A percentile compares a stretch with the other conserved stretches of the same genome.
Evolutionary conservation across 1,140 invertebrate species (phyloP).

Genomic region (Palaemon carinicauda): DNA sequence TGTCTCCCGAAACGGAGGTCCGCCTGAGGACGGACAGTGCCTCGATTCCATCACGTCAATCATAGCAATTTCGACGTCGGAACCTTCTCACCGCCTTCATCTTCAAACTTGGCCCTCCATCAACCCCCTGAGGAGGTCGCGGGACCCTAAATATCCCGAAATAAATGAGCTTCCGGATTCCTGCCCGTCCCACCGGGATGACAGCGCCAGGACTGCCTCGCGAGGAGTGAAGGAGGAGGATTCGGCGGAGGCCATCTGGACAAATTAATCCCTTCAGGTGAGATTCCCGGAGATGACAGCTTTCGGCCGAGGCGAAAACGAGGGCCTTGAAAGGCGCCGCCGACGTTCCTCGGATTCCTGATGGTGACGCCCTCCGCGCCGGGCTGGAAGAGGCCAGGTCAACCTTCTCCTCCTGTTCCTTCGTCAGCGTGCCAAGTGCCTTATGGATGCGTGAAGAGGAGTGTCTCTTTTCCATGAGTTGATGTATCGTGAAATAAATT

Average conservation of each 20-base stretch:
- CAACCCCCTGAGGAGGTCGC: background rate
- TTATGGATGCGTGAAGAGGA: no score
- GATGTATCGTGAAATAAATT: no score
- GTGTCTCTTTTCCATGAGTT: no score
- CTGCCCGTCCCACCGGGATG: background rate
- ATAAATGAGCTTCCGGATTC: constrained; percentile 43
- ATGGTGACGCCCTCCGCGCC: no score
- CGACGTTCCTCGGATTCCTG: no score
- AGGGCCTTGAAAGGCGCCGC: no score
- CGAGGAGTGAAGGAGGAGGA: background rate
- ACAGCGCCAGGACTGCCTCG: background rate
- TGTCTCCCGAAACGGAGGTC: background rate
- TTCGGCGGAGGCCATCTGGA: background rate
- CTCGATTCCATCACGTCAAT: background rate
- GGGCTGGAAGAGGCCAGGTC: no score
- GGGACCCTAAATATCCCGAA: background rate
- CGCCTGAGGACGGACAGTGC: background rate
- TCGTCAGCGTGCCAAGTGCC: no score
- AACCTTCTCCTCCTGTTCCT: no score
- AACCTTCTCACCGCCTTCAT: no score
- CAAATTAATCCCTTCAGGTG: background rate
- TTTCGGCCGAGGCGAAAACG: no score
- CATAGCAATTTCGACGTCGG: background rate
- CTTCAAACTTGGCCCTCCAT: no score
- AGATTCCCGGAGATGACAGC: background rate